These are phyloP conservation scores for Idris sp. DNA, from an alignment of 1,140 invertebrate species.

Conservation along the genomic window DNA sequence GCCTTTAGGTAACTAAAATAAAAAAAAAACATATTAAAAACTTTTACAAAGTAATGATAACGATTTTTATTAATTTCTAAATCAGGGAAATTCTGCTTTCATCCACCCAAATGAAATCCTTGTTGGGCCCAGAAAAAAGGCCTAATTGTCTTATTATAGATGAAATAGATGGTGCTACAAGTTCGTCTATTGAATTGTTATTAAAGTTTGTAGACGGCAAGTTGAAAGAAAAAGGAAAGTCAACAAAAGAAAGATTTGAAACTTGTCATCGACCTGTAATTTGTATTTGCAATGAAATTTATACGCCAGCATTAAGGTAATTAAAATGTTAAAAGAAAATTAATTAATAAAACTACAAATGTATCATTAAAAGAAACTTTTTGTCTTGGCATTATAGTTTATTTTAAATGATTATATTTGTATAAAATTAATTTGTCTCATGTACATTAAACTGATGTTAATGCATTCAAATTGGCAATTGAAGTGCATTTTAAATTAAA, in stretches of 20 bases:
- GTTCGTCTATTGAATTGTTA: constrained; percentile 90
- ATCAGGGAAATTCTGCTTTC: constrained; percentile 85
- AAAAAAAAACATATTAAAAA: too few species aligned
- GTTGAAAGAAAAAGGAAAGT: constrained; percentile 76
- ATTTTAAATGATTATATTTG: too few species aligned
- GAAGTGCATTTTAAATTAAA: constrained; percentile 6
- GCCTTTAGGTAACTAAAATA: constrained; percentile 81
- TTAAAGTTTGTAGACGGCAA: constrained; percentile 88
- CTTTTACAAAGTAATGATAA: too few species aligned
- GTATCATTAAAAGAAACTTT: too few species aligned
- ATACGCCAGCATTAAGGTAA: constrained; percentile 89
- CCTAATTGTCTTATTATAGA: constrained; percentile 98
- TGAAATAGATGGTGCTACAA: constrained; percentile 96
- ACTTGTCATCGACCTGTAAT: constrained; percentile 90
- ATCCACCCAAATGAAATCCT: constrained; percentile 93
- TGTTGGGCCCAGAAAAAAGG: constrained; percentile 86
- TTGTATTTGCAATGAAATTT: constrained; percentile 97
- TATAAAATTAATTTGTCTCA: too few species aligned
- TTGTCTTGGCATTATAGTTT: too few species aligned
- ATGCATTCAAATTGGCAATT: too few species aligned
- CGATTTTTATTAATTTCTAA: constrained; percentile 1
- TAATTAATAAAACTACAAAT: too few species aligned
- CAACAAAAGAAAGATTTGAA: constrained; percentile 80
- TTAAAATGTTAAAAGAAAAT: neutral
- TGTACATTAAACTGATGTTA: too few species aligned